Base-by-base conservation (phyloP, 1,140 invertebrate genomes). In the Pseudachorutes palmiensis region DNA sequence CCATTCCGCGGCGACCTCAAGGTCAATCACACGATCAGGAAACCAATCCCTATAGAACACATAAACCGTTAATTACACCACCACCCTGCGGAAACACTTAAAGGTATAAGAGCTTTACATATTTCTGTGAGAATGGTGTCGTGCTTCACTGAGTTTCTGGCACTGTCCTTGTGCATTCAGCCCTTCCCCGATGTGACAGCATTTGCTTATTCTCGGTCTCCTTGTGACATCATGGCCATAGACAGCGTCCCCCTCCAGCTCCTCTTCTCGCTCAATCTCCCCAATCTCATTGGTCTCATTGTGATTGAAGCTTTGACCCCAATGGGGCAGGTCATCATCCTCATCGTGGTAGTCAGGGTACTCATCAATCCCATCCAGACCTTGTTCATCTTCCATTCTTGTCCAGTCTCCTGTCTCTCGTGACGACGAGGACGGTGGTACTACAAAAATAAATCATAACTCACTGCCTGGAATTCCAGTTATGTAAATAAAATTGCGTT, bases 191-290 rank as follows among this genome's bases (percentile, higher is more conserved):
- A 62, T 26, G 2, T 29, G 26, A 57, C 71, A 72, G 30, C 71
- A 72, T 41, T 72, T 72, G 1, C 65, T 67, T 61, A 72, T 70
- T 49, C 49, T 36, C 29, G 71, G 71, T 58, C 62, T 69, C 30
- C 24, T 9, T 9, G 14, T 30, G 14, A 9, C n/a, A 22, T 61
- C 2, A 9, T 24, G 59, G 2, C 59, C 59, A 32, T 30, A 61
- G 12, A 30, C 33, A n/a, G 59, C 19, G 26, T 61, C 33, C 30
- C 12, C 3, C 24, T 61, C 33, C 19, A 3, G 3, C 24, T 36
- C 59, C 19, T 61, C 30, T 32, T 61, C 30, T 24, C 33, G 5
- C 29, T 61, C 59, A 32, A 61, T 61, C 19, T 36, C 5, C 5
- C 29, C 24, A 24, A 61, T 61, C 24, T 61, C 59, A 26, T 61